Evolutionary conservation across 2,797 vertebrate genomes (phyloP).

Genomic region (Benthosema pterotum): DNA sequence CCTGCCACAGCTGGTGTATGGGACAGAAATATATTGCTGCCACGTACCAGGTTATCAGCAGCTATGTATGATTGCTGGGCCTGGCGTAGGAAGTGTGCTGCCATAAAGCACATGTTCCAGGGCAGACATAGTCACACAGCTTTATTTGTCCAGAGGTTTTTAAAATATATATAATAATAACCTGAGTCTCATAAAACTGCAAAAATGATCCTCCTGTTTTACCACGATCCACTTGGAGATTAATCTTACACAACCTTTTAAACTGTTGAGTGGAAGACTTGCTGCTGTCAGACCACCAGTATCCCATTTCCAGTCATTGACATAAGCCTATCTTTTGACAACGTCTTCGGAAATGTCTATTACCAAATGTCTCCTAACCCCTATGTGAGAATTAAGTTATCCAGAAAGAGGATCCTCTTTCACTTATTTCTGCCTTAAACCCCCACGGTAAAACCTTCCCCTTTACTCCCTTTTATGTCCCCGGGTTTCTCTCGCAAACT

Average conservation of each 20-base stretch:
- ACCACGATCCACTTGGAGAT: neutral
- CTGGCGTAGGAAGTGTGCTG: constrained; percentile 48
- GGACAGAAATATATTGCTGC: constrained; percentile 49
- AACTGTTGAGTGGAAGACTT: neutral
- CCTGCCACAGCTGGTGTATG: constrained; percentile 68
- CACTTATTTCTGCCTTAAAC: constrained; percentile 34
- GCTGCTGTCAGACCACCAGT: neutral
- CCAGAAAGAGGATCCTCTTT: constrained; percentile 30
- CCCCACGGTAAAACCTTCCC: constrained; percentile 54
- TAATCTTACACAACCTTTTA: neutral
- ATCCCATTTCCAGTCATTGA: neutral
- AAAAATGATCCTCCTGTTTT: constrained; percentile 9
- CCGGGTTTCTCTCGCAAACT: constrained; percentile 63
- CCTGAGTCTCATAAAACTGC: constrained; percentile 60
- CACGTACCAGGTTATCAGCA: constrained; percentile 61
- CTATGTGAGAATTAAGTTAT: constrained; percentile 68
- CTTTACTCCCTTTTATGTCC: constrained; percentile 71
- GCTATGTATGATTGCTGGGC: constrained; percentile 20
- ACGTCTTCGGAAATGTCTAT: neutral
- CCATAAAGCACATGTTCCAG: constrained; percentile 73
- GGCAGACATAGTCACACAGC: constrained; percentile 20
- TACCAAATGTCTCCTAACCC: constrained; percentile 30
- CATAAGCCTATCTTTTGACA: neutral
- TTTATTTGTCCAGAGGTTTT: constrained; percentile 58
- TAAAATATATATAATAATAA: constrained; percentile 19